Conservation (phyloP, 2,797 vertebrate genomes). For the Mormyrops attenuatus region DNA sequence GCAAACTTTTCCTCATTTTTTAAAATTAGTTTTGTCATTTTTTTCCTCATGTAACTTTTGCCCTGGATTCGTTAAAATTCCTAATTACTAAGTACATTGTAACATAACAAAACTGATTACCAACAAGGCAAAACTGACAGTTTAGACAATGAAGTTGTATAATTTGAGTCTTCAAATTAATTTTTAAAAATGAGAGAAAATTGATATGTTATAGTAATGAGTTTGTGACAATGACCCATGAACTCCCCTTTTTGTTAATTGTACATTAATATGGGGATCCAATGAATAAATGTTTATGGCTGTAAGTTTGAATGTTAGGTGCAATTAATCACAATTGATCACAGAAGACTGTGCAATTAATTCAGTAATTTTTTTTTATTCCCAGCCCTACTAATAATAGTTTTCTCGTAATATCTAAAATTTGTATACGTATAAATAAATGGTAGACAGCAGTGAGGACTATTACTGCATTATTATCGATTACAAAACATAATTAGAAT, state of each 20-base stretch:
- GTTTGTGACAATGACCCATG: background rate
- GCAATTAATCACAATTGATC: background rate
- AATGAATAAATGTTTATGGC: background rate
- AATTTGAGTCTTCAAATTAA: background rate
- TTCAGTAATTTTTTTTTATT: background rate
- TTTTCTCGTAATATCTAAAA: background rate
- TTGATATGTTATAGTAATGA: background rate
- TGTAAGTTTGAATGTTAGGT: background rate
- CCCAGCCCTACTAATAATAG: background rate
- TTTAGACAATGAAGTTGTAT: background rate
- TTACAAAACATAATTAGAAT: background rate
- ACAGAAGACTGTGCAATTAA: background rate
- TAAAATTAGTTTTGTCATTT: background rate
- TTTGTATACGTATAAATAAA: background rate
- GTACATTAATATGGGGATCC: background rate
- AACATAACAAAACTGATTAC: background rate
- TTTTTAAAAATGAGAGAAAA: background rate
- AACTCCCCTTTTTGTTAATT: background rate
- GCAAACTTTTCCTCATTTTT: background rate
- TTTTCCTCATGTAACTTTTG: background rate
- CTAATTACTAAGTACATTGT: background rate
- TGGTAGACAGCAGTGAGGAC: background rate
- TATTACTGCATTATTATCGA: background rate
- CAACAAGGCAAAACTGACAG: background rate
- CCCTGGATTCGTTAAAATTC: background rate